Evolutionary conservation across 1,140 invertebrate species (phyloP).

Genomic region (Lordiphosa stackelbergi): DNA sequence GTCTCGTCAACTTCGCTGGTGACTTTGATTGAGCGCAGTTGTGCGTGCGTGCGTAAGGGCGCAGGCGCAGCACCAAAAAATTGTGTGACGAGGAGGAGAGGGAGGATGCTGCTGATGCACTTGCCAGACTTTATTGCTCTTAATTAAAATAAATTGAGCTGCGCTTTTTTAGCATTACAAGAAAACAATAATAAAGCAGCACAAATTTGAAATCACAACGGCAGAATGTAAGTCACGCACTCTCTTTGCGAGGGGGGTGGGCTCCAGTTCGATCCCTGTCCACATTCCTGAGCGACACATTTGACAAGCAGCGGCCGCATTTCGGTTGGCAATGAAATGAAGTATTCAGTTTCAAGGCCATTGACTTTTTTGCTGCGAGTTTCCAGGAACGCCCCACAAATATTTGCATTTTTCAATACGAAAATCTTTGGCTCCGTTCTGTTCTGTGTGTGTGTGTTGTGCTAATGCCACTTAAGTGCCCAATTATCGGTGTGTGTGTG

Average conservation of each 20-base stretch:
- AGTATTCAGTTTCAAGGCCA: conserved; percentile 68
- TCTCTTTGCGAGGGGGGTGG: not conserved
- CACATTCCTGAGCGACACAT: conserved; percentile 64
- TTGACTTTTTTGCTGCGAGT: conserved; percentile 38
- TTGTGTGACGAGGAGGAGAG: conserved; percentile 1
- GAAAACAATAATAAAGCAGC: conserved; percentile 53
- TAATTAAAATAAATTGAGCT: conserved; percentile 76
- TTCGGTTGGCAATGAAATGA: conserved; percentile 65
- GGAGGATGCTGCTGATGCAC: conserved; percentile 30
- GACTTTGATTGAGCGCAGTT: conserved; percentile 72
- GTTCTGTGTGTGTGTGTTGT: conserved; percentile 14
- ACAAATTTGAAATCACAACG: conserved; percentile 47
- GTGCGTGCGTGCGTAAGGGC: conserved; percentile 51
- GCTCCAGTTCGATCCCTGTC: conserved; percentile 16
- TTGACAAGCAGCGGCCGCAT: conserved; percentile 67
- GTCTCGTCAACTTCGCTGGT: conserved; percentile 39
- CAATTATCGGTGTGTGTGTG: conserved; percentile 51
- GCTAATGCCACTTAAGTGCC: conserved; percentile 72
- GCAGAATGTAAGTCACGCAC: conserved; percentile 69
- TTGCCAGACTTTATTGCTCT: conserved; percentile 67
- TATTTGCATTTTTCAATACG: conserved; percentile 62
- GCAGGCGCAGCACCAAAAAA: conserved; percentile 46
- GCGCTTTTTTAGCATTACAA: conserved; percentile 74
- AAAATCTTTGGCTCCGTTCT: conserved; percentile 20
- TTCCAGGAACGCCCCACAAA: conserved; percentile 62